Base-by-base conservation (phyloP, 2,888 invertebrate genomes). In the Stegophylla sp. region DNA sequence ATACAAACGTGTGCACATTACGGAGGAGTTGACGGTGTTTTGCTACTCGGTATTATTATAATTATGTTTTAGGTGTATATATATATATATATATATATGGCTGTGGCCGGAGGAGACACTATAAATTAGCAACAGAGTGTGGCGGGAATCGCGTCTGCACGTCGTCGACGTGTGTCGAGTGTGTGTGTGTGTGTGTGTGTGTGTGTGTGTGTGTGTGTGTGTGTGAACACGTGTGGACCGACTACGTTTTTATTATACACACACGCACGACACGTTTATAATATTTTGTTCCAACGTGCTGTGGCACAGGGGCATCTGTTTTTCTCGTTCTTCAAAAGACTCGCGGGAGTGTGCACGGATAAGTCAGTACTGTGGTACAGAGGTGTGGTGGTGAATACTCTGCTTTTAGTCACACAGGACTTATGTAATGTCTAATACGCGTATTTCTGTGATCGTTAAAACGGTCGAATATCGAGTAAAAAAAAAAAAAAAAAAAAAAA, bases 221-320 rank as follows among this genome's bases (percentile, higher is more conserved):
- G 34, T 34, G 34, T 34, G 34, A 76, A 64, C 74, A 77, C 56
- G 28, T 77, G 76, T 43, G 77, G 73, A 73, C 69, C 34, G 34
- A 77, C 34, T 28, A 77, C 45, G 45, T 79, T 77, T n/a, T 79
- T 79, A 77, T 77, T 77, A 69, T 59, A 77, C 20, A 45, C 15
- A 45, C 15, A 63, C 28, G 5, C 63, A 28, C 63, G 63, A 5
- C 10, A 17, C 20, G 20, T 26, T 5, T 59, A 3, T 34, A 17
- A 53, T 76, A 64, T 77, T 59, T 48, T 51, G 69, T 71, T 79
- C 61, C 12, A 7, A 7, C 34, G 34, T 7, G 34, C 34, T 3
- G 34, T 34, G n/a, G 4, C 45, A 20, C 51, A 1, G 26, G 75
- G 75, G 75, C 75, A 76, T 76, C 75, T 76, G 75, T 76, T 75